Conservation (phyloP, 2,113 vertebrate genomes). For the Tachuris rubrigastra region DNA sequence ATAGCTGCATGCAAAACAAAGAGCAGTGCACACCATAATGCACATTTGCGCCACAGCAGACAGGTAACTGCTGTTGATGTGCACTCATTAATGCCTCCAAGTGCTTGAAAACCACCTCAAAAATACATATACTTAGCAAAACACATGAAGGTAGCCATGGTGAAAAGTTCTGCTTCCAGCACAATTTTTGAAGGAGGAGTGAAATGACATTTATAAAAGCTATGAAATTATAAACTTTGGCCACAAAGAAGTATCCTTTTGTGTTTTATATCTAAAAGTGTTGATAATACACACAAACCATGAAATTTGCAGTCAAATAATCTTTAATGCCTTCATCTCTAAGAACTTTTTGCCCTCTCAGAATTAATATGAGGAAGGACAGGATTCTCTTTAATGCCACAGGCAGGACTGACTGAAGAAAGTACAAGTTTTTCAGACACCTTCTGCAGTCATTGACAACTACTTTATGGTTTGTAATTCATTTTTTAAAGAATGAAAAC, state of each 20-base stretch:
- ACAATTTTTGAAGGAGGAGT: background rate
- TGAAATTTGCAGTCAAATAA: background rate
- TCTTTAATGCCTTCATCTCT: background rate
- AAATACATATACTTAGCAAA: background rate
- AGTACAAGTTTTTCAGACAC: background rate
- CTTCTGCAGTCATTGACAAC: background rate
- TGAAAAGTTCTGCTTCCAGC: background rate
- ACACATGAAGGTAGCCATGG: background rate
- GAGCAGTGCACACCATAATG: accelerated
- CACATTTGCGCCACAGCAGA: accelerated
- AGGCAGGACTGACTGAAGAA: background rate
- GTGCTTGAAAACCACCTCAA: background rate
- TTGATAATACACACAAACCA: background rate
- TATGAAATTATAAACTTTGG: background rate
- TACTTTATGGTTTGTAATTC: background rate
- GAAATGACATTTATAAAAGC: background rate
- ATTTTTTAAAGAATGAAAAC: background rate
- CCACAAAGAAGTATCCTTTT: background rate
- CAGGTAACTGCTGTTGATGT: background rate
- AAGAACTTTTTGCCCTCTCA: background rate
- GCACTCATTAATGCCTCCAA: background rate
- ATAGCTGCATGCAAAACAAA: background rate
- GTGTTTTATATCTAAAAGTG: background rate
- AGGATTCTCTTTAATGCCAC: background rate
- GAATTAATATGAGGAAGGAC: background rate